Conservation (phyloP, 92 coral and sea anemone genomes). For the Actinostola sp. region DNA sequence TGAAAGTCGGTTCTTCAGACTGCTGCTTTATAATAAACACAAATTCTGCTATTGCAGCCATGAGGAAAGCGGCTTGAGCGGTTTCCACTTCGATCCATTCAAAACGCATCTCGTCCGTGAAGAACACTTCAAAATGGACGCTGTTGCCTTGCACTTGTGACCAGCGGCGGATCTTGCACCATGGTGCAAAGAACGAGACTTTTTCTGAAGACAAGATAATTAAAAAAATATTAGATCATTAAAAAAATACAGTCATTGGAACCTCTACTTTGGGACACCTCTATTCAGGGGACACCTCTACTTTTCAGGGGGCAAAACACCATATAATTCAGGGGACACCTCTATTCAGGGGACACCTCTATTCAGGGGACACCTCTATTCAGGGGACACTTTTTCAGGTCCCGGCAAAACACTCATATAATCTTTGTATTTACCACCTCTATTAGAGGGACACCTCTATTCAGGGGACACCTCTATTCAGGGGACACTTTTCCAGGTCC, state of each 20-base stretch:
- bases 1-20: constrained; percentile 53
- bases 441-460: no score
- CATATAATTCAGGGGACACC: no score
- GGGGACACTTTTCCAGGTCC: no score
- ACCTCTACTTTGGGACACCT: no score
- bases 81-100: constrained; percentile 90
- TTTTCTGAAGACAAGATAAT: constrained; percentile 41
- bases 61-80: constrained; percentile 77
- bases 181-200: constrained; percentile 74
- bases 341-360: no score
- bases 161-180: constrained; percentile 92
- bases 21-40: constrained; percentile 68
- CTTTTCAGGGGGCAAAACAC: background rate
- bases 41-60: constrained; percentile 82
- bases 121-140: constrained; percentile 83
- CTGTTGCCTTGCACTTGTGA: constrained; percentile 83
- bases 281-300: no score
- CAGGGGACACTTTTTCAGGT: no score
- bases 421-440: no score
- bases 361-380: no score
- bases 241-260: background rate
- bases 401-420: no score
- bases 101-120: constrained; percentile 75
- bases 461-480: no score
- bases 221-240: background rate